A percentile compares a stretch with the other conserved stretches of the same genome.
phyloP scores from a whole-genome alignment of 2,888 invertebrate species.

The Digitonthophagus gazella region DNA sequence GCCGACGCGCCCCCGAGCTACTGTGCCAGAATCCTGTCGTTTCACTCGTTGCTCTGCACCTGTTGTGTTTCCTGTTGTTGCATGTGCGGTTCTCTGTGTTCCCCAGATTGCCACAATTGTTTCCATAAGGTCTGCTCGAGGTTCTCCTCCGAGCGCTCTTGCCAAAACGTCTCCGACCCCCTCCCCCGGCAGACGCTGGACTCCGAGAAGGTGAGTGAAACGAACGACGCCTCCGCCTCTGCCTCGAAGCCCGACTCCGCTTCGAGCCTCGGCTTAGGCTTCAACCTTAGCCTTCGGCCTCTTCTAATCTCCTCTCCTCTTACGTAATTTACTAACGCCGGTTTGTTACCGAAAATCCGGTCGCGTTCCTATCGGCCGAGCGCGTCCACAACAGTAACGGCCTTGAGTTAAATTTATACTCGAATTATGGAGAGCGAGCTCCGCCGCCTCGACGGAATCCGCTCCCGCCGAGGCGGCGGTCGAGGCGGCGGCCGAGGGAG shows the following conservation, averaged over 20 bases:
- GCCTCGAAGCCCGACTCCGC: neutral
- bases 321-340: slow-evolving; percentile 6
- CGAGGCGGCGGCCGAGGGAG: neutral
- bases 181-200: slow-evolving; percentile 47
- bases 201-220: slow-evolving; percentile 51
- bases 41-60: slow-evolving; percentile 52
- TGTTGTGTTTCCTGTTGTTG: slow-evolving; percentile 58
- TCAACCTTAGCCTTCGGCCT: neutral
- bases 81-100: slow-evolving; percentile 61
- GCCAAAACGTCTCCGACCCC: slow-evolving; percentile 49
- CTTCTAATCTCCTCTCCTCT: neutral
- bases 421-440: slow-evolving; percentile 36
- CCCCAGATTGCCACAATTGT: slow-evolving; percentile 64
- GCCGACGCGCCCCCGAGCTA: slow-evolving; percentile 36
- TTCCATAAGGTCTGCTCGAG: slow-evolving; percentile 61
- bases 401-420: slow-evolving; percentile 42
- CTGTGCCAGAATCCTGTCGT: slow-evolving; percentile 53
- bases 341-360: slow-evolving; percentile 1
- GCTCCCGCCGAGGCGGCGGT: neutral
- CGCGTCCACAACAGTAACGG: slow-evolving; percentile 37
- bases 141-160: slow-evolving; percentile 48
- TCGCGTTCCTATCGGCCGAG: slow-evolving; percentile 28
- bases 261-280: neutral
- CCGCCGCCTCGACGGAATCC: slow-evolving; percentile 2
- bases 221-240: neutral